These are phyloP conservation scores for Pseudomyrmex cubaensis DNA, from an alignment of 1,140 invertebrate species.

Conservation along the genomic window DNA sequence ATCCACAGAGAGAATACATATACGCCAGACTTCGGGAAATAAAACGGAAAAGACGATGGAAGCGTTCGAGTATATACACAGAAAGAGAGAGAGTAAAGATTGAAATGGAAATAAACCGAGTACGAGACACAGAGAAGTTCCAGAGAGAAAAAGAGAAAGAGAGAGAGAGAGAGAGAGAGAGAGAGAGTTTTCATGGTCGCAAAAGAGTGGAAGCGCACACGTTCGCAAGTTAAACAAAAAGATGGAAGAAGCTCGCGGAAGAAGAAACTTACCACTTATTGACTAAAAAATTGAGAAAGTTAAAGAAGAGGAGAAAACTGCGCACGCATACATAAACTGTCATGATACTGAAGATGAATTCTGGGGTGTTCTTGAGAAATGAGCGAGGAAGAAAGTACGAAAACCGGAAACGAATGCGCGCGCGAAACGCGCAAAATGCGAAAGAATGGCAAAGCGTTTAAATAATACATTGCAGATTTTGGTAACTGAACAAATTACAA, in stretches of 20 bases:
- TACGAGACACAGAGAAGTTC: constrained; percentile 20
- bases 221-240: constrained; percentile 50
- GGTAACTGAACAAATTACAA: constrained; percentile 9
- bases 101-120: constrained; percentile 58
- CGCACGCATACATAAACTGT: constrained; percentile 34
- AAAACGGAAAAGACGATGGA: constrained; percentile 23
- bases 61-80: constrained; percentile 35
- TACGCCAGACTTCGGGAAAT: constrained; percentile 13
- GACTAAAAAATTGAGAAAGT: constrained; percentile 55
- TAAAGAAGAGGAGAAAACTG: constrained; percentile 18
- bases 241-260: constrained; percentile 1
- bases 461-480: neutral
- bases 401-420: neutral
- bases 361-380: too few species aligned
- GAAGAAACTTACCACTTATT: constrained; percentile 51
- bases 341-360: neutral
- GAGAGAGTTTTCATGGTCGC: constrained; percentile 53
- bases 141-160: too few species aligned
- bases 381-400: neutral
- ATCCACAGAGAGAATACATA: neutral
- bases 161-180: neutral
- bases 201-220: constrained; percentile 26
- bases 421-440: neutral
- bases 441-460: neutral
- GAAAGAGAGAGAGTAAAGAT: constrained; percentile 27